Base-by-base conservation (phyloP, 1,140 invertebrate genomes). In the Berghia stephanieae region DNA sequence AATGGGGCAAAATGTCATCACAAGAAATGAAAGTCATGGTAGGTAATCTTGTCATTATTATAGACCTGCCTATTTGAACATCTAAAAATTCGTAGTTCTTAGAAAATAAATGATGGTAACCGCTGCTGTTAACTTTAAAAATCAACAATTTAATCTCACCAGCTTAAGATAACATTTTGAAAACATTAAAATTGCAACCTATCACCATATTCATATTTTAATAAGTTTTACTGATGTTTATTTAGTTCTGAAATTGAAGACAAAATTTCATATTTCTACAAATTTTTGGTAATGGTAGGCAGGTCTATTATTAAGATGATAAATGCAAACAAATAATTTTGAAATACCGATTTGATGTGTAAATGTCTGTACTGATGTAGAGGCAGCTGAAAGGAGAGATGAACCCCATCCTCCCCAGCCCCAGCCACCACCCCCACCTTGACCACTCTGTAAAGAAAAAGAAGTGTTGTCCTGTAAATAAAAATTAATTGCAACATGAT, bases 371-470 rank as follows among this genome's bases (percentile, higher is more conserved):
- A 95, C 92, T 36, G 94, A 92, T 60, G 91, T 92, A 34, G 92
- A 92, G 3, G 95, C 95, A 24, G 93, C 93, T 77, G 92, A 93
- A 24, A 96, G 85, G 3, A 96, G 86, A 0, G 94, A 93, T 57
- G 93, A 92, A 18, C 95, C 92, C 72, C 92, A 93, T 89, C 90
- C 91, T 43, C 87, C 90, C 77, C 94, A 90, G 40, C 83, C 77
- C 81, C 89, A 93, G 92, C 94, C 94, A 40, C 90, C 87, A 66
- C 70, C 78, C 75, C 78, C 52, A 6, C 78, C 66, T 5, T 24
- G 34, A 16, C 34, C n/a, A 42, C 38, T 31, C 55, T 75, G 52
- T 1, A 63, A 70, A 5, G 36, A 38, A 38, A 13, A 46, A n/a
- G n/a, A n/a, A n/a, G n/a, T n/a, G n/a, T n/a, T n/a, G n/a, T n/a